These are phyloP conservation scores for Gambusia yucatana DNA, from an alignment of 2,797 vertebrate genomes.

Conservation along the genomic window DNA sequence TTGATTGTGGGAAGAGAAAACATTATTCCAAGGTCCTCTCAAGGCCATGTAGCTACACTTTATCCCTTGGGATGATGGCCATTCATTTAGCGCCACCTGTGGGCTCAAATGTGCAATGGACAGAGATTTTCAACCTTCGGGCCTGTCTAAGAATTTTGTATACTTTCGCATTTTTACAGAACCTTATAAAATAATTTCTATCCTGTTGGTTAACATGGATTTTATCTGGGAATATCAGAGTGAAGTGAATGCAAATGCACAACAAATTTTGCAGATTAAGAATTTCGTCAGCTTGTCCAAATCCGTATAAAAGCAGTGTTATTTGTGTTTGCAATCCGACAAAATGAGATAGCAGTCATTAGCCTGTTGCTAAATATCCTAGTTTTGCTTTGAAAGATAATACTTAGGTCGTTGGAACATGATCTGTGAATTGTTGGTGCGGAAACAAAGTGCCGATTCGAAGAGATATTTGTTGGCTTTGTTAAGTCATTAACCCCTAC, in stretches of 20 bases:
- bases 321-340: background rate
- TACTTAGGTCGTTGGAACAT: background rate
- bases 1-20: background rate
- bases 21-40: constrained; percentile 1
- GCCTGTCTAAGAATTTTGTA: background rate
- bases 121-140: background rate
- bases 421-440: background rate
- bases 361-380: background rate
- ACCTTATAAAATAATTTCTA: background rate
- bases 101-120: background rate
- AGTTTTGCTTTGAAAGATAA: background rate
- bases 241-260: background rate
- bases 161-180: background rate
- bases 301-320: background rate
- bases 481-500: background rate
- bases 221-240: background rate
- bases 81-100: background rate
- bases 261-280: background rate
- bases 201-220: no score
- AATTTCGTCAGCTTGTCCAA: background rate
- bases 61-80: background rate
- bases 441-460: background rate
- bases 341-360: background rate
- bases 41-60: background rate
- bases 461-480: background rate